A percentile compares a stretch with the other conserved stretches of the same genome.
Evolutionary conservation across 2,113 vertebrate genomes (phyloP).

Genomic region (Aphyosemion australe): DNA sequence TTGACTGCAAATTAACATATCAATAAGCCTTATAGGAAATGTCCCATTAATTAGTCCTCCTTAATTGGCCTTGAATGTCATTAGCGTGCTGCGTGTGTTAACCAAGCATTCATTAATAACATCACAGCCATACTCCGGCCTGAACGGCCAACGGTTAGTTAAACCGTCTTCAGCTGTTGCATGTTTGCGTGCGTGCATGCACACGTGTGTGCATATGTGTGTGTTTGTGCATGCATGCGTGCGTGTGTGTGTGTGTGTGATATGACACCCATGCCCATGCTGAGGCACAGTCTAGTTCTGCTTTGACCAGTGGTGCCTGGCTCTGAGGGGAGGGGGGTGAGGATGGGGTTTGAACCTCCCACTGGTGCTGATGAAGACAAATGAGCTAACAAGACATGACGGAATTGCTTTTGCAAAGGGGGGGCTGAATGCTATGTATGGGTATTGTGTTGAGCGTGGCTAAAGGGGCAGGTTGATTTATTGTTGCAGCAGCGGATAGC

Average conservation of each 20-base stretch:
- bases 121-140: slow-evolving; percentile 30
- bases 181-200: not conserved
- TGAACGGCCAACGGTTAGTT: slow-evolving; percentile 37
- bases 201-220: slow-evolving; percentile 5
- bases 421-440: slow-evolving; percentile 46
- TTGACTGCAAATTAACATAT: slow-evolving; percentile 70
- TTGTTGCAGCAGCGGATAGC: slow-evolving; percentile 61
- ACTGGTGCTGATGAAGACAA: slow-evolving; percentile 77
- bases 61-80: slow-evolving; percentile 74
- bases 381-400: slow-evolving; percentile 80
- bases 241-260: slow-evolving; percentile 18
- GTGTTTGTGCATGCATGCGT: slow-evolving; percentile 9
- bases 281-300: slow-evolving; percentile 59
- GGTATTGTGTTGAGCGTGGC: slow-evolving; percentile 62
- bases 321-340: slow-evolving; percentile 34
- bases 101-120: slow-evolving; percentile 59
- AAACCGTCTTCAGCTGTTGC: slow-evolving; percentile 34
- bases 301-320: slow-evolving; percentile 78
- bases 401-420: slow-evolving; percentile 73
- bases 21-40: slow-evolving; percentile 73
- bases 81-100: slow-evolving; percentile 50
- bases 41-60: slow-evolving; percentile 75
- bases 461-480: slow-evolving; percentile 74
- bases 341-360: slow-evolving; percentile 58
- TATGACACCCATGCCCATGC: slow-evolving; percentile 59